Evolutionary conservation across 2,113 vertebrate genomes (phyloP), one percentile per base, ranked within the genome.

Genomic region (Meriones unguiculatus): DNA sequence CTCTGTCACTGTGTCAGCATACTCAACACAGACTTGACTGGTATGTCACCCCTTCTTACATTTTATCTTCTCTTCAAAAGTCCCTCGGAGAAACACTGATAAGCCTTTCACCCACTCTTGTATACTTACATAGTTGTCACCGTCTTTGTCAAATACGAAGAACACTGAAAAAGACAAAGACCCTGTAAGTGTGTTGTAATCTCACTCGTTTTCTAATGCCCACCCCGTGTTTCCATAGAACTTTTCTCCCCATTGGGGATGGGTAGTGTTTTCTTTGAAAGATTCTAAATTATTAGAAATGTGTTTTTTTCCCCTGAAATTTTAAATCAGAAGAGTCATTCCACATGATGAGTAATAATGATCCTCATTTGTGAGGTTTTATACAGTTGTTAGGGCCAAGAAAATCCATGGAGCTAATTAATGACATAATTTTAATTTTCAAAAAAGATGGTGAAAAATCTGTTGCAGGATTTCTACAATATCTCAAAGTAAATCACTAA

Each of bases 91-190:
- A 98, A 99, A 99, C 84, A 99, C 97, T 0, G 99, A 98, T 73
- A 99, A 97, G 76, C 99, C 99, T 98, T 99, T 98, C 25, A 99
- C 98, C 99, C 99, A 99, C 65, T 99, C 99, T 73, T 97, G 98
- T 46, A 98, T 97, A 70, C 75, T 99, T 97, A 99, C 91, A 57
- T 95, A 97, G 92, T 98, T 96, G 57, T 99, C 98, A 0, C 98
- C 99, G 98, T 99, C 98, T 98, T 97, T 99, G 97, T 99, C 99
- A 98, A 99, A 99, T 64, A 94, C 98, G 95, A 97, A 98, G 95
- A 99, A 99, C 76, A 99, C 99, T 99, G 92, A 57, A 96, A 70
- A 96, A 95, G 87, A 59, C 77, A 28, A 95, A 94, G 76, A 81
- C 46, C 13, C 1, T 62, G 14, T 80, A 67, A 77, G 2, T 50